phyloP scores from a whole-genome alignment of 2,113 vertebrate species.

The Sceloporus tristichus region DNA sequence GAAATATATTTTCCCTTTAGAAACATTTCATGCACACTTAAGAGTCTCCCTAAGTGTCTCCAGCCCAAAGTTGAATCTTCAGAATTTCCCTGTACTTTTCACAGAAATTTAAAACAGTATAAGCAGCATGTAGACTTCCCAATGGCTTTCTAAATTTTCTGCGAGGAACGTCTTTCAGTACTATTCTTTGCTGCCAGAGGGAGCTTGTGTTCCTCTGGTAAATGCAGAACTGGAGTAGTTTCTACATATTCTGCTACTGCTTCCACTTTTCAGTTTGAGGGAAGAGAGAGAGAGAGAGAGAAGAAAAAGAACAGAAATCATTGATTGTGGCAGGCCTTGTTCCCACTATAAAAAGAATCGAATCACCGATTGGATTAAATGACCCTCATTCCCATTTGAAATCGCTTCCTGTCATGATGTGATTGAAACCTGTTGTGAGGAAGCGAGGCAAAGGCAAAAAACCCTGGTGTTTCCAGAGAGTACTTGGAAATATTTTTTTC shows the following conservation, averaged over 20 bases:
- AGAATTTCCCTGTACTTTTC: not conserved
- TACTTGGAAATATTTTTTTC: no score
- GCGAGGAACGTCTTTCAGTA: not conserved
- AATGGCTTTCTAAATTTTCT: not conserved
- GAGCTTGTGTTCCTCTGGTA: slow-evolving; percentile 25
- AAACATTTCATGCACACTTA: not conserved
- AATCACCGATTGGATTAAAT: no score
- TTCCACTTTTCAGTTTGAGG: not conserved
- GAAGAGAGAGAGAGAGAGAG: not conserved
- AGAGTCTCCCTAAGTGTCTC: not conserved
- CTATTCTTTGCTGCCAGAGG: slow-evolving; percentile 24
- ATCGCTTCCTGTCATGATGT: no score
- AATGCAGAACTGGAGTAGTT: not conserved
- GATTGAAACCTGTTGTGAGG: no score
- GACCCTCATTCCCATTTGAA: no score
- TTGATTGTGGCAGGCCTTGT: not conserved
- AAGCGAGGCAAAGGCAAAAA: no score
- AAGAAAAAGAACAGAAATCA: not conserved
- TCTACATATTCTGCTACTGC: not conserved
- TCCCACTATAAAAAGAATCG: no score
- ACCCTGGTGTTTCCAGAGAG: no score
- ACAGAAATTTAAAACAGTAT: not conserved
- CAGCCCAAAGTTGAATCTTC: not conserved
- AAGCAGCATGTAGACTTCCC: not conserved
- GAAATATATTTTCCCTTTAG: not conserved